Evolutionary conservation across 2,888 invertebrate species (phyloP).

Genomic region (Leptinotarsa peninsularis): DNA sequence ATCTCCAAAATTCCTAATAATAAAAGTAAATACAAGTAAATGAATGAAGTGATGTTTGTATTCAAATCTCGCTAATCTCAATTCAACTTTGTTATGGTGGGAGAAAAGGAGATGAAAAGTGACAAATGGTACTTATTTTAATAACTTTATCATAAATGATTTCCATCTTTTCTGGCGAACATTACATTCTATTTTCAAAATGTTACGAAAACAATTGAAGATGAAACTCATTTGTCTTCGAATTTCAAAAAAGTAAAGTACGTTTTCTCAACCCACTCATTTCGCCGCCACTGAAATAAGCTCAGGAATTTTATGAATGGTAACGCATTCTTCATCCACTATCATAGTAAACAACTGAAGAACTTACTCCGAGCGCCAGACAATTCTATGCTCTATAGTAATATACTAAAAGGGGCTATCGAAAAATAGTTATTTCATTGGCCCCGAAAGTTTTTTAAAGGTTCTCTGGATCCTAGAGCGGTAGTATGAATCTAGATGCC

Average conservation of each 20-base stretch:
- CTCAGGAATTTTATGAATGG: conserved; percentile 63
- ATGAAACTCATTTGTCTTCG: neutral
- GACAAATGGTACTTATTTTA: no score
- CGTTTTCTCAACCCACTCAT: conserved; percentile 4
- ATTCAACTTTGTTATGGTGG: no score
- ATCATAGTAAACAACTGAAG: conserved; percentile 57
- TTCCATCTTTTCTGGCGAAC: no score
- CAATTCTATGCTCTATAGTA: conserved; percentile 56
- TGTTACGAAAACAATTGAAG: neutral
- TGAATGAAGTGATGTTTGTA: no score
- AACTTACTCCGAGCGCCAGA: conserved; percentile 28
- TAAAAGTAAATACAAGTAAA: no score
- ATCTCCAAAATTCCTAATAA: no score
- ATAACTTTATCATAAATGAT: no score
- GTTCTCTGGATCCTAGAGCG: conserved; percentile 59
- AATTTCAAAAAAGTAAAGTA: no score
- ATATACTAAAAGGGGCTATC: conserved; percentile 51
- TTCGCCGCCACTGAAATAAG: conserved; percentile 32
- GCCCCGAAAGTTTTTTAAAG: conserved; percentile 61
- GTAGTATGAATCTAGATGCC: conserved; percentile 59
- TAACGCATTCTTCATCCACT: conserved; percentile 54
- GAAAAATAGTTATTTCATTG: conserved; percentile 52
- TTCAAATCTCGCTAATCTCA: no score
- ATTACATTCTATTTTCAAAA: neutral
- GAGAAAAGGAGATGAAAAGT: no score